Base-by-base conservation (phyloP, 2,113 vertebrate species). In the Sialia sialis region DNA sequence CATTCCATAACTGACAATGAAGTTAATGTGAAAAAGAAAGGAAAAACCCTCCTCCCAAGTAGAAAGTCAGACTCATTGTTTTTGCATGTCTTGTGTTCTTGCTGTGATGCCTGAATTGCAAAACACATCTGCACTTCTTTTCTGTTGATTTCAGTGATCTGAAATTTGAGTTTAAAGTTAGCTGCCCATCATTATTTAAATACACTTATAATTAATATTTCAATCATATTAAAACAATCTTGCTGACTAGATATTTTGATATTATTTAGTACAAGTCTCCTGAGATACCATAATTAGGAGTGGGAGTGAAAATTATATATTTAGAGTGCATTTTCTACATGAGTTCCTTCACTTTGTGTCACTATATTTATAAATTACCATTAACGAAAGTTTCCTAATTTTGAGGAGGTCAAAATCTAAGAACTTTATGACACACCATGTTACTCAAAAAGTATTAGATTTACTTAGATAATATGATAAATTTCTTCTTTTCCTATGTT, bases 81-180 rank as follows among this genome's bases (percentile, higher is more conserved):
- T 83, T 95, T 80, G 19, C 12, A 39, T 7, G 16, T 52, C 22
- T 69, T 48, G 5, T 32, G 13, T 64, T 10, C 16, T 92, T 64
- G 11, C 39, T 66, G 34, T 48, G 14, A 48, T 25, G 6, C 12
- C 14, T 56, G 41, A 77, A 69, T 6, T 49, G 11, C 6, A 70
- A 58, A 78, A 73, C 8, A 34, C 0, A 0, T 4, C 34, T 26
- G 8, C 1, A 16, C 3, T 58, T 19, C 3, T 60, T 44, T 67
- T 41, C 6, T 83, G 30, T 72, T 83, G 14, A 39, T 59, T 85
- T 85, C 49, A 56, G 44, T 63, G 17, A 17, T 52, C 8, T 6
- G 5, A 51, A 9, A 63, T 90, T 21, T 38, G 29, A 64, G 67
- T 84, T 76, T n/a, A 55, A 72, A 56, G 11, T 64, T 68, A 68